Base-by-base conservation (phyloP, 2,113 vertebrate species). In the Ondatra zibethicus region DNA sequence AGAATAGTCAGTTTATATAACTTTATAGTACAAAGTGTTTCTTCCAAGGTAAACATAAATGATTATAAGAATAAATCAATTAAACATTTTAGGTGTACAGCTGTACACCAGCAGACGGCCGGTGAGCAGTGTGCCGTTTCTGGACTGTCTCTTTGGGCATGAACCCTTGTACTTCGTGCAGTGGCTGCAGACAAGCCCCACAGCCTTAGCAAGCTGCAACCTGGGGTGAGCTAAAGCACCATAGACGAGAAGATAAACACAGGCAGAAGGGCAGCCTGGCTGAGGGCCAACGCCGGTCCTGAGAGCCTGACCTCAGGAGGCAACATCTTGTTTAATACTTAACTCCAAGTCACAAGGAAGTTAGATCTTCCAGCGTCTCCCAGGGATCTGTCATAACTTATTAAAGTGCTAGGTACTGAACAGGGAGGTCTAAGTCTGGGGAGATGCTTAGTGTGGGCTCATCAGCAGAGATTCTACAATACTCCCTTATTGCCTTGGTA, bases 161-260 rank as follows among this genome's bases (percentile, higher is more conserved):
- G 61, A 63, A n/a, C 82, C 70, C 96, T 94, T 65, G 68, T 45
- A 66, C 55, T 89, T 80, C 88, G 45, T 8, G 42, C n/a, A 88
- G 63, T 70, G 55, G 47, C 78, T 87, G 72, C 68, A 80, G 42
- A 89, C 55, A 84, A 88, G 82, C 80, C 70, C 36, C 21, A 70
- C 86, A 84, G 80, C 13, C n/a, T 91, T 55, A 93, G 75, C 91
- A 93, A 88, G 96, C 70, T 94, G 76, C 4, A 81, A 70, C 96
- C 84, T 55, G 47, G 29, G 33, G 12, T 88, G 65, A 92, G 55
- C 90, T 94, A 63, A 90, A 92, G 91, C 19, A 33, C 45, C 80
- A 90, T 70, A 78, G 33, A 87, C 89, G 93, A 77, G 75, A 84
- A 92, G 66, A 70, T 91, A 86, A 89, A 66, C 52, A 63, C 63